Base-by-base conservation (phyloP, 2,113 vertebrate genomes). In the Merops nubicus region DNA sequence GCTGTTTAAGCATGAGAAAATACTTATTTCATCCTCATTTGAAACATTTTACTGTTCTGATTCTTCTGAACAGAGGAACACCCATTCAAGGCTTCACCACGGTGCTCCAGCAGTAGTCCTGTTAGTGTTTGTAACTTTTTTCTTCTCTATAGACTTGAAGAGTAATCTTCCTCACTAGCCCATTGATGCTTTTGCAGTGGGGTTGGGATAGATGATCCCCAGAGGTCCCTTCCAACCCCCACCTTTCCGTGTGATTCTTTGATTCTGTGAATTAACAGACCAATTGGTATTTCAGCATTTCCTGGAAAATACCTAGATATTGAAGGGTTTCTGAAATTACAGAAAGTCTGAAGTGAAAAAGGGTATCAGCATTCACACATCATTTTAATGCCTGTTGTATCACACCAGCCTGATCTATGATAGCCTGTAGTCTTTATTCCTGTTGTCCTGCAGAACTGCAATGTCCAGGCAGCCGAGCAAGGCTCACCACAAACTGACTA, bases 81-180 rank as follows among this genome's bases (percentile, higher is more conserved):
- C 19, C 34, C 26, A 2, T 3, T 10, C 13, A 48, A 11, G 1
- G 1, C 17, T 40, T 47, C 8, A 15, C 8, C 33, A 5, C 1
- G 0, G 9, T 18, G 25, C 29, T 28, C 50, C 20, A 42, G 48
- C 33, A n/a, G 8, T 5, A 2, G 12, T 36, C 22, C 13, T 15
- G 2, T 8, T 36, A 0, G 0, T 16, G 6, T 18, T 43, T n/a
- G 25, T 33, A 16, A 56, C 6, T 17, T 36, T 53, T 67, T n/a
- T 15, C 23, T 67, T 40, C 20, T 31, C 40, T 5, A 8, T 28
- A 15, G 13, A 8, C 26, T 31, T 56, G 2, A 59, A 53, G 63
- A 64, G 10, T 5, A 5, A 11, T 31, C 16, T 56, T 82, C 50
- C 11, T 36, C n/a, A 5, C 12, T n/a, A 42, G 15, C 26, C 13